These are phyloP conservation scores for Poeciliopsis occidentalis DNA, from an alignment of 2,113 vertebrate species.

Conservation along the genomic window DNA sequence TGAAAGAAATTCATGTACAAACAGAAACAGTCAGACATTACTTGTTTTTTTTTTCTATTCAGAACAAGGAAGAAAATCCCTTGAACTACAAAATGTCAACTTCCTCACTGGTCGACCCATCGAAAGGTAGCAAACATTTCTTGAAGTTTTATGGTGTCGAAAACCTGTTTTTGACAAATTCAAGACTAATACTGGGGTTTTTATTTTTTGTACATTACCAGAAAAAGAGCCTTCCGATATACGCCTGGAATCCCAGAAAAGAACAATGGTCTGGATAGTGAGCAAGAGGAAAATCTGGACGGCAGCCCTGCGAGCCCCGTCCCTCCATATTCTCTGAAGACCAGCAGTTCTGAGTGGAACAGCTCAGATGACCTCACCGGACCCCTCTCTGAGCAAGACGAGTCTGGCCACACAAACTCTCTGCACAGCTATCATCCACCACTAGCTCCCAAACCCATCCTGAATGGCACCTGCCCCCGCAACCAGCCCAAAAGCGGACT, in stretches of 20 bases:
- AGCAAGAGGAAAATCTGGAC: conserved; percentile 48
- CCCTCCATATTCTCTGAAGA: conserved; percentile 61
- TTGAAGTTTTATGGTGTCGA: background rate
- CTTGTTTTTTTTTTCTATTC: conserved; percentile 9
- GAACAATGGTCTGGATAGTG: conserved; percentile 37
- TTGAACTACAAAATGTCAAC: conserved; percentile 74
- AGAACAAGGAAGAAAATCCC: conserved; percentile 64
- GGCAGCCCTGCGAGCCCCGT: conserved; percentile 51
- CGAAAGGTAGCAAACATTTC: conserved; percentile 66
- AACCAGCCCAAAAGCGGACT: conserved; percentile 43
- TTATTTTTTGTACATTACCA: conserved; percentile 28
- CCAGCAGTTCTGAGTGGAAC: conserved; percentile 80
- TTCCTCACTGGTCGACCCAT: conserved; percentile 68
- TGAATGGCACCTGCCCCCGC: conserved; percentile 34
- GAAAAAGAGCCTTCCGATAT: conserved; percentile 69
- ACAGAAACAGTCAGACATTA: background rate
- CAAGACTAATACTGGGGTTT: background rate
- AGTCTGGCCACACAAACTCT: conserved; percentile 27
- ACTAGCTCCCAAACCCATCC: conserved; percentile 85
- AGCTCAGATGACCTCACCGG: conserved; percentile 76
- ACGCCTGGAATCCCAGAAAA: conserved; percentile 59
- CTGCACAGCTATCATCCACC: conserved; percentile 73
- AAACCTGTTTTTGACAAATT: background rate
- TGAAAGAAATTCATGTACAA: background rate
- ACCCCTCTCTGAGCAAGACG: conserved; percentile 74